phyloP scores from a whole-genome alignment of 2,888 invertebrate species.

The Busseola fusca region DNA sequence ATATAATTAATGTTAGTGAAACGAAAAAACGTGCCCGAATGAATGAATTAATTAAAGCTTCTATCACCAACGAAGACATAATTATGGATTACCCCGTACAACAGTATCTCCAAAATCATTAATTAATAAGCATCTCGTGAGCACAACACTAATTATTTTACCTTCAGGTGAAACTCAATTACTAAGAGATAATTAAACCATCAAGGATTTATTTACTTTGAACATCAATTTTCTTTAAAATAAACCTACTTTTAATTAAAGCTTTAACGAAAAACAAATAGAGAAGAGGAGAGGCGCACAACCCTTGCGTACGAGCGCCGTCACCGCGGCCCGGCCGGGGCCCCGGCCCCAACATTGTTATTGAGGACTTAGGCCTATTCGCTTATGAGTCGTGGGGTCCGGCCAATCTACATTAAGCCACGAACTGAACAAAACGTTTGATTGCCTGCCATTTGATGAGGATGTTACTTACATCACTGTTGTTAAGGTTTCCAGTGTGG shows the following conservation, averaged over 20 bases:
- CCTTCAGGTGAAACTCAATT: constrained; percentile 87
- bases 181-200: constrained; percentile 88
- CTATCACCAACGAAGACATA: constrained; percentile 55
- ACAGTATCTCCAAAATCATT: constrained; percentile 67
- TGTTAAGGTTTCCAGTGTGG: constrained; percentile 14
- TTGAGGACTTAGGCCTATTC: constrained; percentile 63
- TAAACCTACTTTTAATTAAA: constrained; percentile 88
- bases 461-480: constrained; percentile 22
- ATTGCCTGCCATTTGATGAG: constrained; percentile 32
- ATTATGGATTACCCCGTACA: constrained; percentile 63
- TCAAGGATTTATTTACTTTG: constrained; percentile 87
- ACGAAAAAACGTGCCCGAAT: constrained; percentile 42
- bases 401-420: constrained; percentile 31
- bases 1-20: constrained; percentile 43
- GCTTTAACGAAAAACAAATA: constrained; percentile 88
- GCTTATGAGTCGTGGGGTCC: constrained; percentile 32
- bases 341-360: constrained; percentile 64
- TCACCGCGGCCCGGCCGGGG: constrained; percentile 63
- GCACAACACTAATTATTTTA: constrained; percentile 78
- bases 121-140: constrained; percentile 71
- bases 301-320: constrained; percentile 79
- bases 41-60: constrained; percentile 49
- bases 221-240: constrained; percentile 88
- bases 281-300: constrained; percentile 77
- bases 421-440: constrained; percentile 51